Evolutionary conservation across 2,888 invertebrate species (phyloP).

Genomic region (Romanomermis culicivorax): DNA sequence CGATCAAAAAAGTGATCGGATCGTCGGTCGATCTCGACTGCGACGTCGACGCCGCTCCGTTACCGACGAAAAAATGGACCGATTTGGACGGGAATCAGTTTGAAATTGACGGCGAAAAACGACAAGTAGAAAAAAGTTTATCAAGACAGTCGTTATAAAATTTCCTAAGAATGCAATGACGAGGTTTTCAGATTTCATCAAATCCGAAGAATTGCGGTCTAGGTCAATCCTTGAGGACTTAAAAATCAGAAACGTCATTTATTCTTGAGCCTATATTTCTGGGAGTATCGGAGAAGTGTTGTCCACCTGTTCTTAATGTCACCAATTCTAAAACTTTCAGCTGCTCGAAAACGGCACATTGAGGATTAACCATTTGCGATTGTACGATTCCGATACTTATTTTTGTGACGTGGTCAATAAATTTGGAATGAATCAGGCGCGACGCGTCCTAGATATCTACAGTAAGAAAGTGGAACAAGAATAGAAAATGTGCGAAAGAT

Average conservation of each 20-base stretch:
- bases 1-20: conserved; percentile 19
- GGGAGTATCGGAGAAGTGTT: too few relatives aligned
- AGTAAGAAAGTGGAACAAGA: conserved; percentile 20
- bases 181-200: too few relatives aligned
- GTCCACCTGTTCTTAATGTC: too few relatives aligned
- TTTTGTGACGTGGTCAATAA: conserved; percentile 28
- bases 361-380: conserved; percentile 20
- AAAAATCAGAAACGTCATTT: too few relatives aligned
- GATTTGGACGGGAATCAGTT: conserved; percentile 20
- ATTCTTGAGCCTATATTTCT: too few relatives aligned
- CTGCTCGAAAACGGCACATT: conserved; percentile 24
- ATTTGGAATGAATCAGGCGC: conserved; percentile 26
- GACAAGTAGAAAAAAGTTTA: conserved; percentile 14
- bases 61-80: conserved; percentile 24
- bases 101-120: conserved; percentile 14
- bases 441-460: conserved; percentile 23
- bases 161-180: too few relatives aligned
- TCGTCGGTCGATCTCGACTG: conserved; percentile 21
- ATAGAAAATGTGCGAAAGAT: too few relatives aligned
- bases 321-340: too few relatives aligned
- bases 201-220: too few relatives aligned
- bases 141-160: not conserved
- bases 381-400: conserved; percentile 24
- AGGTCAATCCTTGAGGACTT: too few relatives aligned
- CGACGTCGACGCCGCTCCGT: conserved; percentile 26